Conservation (phyloP, 2,113 vertebrate genomes). For the Spermophilus dauricus region DNA sequence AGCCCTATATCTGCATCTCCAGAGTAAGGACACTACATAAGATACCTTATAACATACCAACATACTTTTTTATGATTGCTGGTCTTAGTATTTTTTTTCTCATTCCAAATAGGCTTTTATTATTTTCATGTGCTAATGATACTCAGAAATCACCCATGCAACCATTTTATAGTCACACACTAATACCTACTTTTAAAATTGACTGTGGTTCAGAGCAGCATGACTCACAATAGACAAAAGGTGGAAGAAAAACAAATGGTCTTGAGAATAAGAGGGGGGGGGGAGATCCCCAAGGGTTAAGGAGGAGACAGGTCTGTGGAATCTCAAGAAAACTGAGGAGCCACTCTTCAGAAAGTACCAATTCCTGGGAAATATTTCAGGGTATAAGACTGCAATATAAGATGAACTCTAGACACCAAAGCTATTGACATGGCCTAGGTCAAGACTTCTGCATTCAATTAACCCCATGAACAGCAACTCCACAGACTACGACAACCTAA, state of each 20-base stretch:
- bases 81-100: background rate
- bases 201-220: background rate
- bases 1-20: background rate
- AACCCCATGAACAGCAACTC: background rate
- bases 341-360: background rate
- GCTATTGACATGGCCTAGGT: background rate
- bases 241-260: background rate
- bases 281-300: background rate
- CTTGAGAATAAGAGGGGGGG: background rate
- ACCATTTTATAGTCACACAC: background rate
- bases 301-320: background rate
- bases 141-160: background rate
- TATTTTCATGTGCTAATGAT: background rate
- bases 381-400: background rate
- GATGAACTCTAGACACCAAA: background rate
- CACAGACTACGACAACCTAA: too few species aligned
- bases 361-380: background rate
- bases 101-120: background rate
- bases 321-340: background rate
- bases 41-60: background rate
- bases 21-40: background rate
- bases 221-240: slow-evolving; percentile 10
- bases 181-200: background rate
- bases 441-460: background rate
- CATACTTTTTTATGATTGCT: background rate